Base-by-base conservation (phyloP, 2,797 vertebrate genomes). In the Chelonia mydas region DNA sequence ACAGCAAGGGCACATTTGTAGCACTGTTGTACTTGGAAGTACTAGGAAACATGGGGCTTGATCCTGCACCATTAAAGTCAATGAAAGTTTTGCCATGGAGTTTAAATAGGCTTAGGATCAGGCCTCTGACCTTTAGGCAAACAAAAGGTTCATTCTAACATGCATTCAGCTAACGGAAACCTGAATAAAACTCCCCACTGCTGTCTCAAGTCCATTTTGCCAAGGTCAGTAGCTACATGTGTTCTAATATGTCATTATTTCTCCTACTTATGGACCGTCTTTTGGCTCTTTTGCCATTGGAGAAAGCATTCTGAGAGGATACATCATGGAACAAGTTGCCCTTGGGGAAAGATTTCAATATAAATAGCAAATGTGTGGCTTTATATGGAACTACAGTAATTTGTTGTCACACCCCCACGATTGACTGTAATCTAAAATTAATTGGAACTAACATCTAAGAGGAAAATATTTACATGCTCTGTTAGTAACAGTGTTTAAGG, bases 401-500 rank as follows among this genome's bases (percentile, higher is more conserved):
- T 94, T 86, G 85, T 79, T 65, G 74, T 83, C 87, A 85, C 76
- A 31, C n/a, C 2, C 49, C 83, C 45, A 3, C 61, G 90, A 84
- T 21, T 88, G 81, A 96, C 57, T n/a, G 65, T 23, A 76, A 93
- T 82, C 86, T 90, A 31, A 89, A 93, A 90, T 61, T 90, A 80
- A 83, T 2, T 78, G 68, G 41, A 86, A 84, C 19, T 50, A 50
- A 50, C 49, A 25, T 57, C 15, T 19, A 31, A 59, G 57, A 61
- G 31, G 33, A 37, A 68, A n/a, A 37, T n/a, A n/a, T 68, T 37
- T 68, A 68, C 17, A 10, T 68, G 33, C 7, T 37, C n/a, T 68
- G 16, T 37, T 68, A 68, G 61, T 68, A 33, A 68, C 33, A n/a
- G 7, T 68, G 15, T 65, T 33, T 33, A 68, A 68, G 8, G 61